Conservation (phyloP, 2,113 vertebrate species). For the Melanotaenia duboulayi region DNA sequence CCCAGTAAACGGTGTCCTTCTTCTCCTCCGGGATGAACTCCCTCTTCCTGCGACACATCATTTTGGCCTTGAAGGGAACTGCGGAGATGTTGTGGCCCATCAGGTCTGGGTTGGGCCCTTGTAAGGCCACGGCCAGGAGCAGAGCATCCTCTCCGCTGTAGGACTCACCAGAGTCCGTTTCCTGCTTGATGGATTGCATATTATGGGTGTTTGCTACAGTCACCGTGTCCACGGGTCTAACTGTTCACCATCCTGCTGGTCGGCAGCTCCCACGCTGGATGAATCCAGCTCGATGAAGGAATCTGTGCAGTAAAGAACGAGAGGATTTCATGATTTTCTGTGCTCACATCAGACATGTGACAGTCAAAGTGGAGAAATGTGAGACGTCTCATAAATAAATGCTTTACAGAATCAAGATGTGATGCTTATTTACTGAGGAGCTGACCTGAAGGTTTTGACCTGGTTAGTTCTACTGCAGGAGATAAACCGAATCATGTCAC, state of each 20-base stretch:
- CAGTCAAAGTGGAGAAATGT: no score
- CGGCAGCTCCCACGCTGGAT: slow-evolving; percentile 14
- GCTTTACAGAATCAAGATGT: no score
- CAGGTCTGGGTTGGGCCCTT: slow-evolving; percentile 78
- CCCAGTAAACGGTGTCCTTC: slow-evolving; percentile 96
- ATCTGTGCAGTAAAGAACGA: slow-evolving; percentile 58
- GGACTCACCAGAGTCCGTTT: slow-evolving; percentile 82
- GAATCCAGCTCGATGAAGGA: slow-evolving; percentile 25
- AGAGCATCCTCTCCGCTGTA: slow-evolving; percentile 85
- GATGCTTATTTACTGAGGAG: no score
- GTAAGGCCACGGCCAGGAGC: slow-evolving; percentile 85
- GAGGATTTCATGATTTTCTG: no score
- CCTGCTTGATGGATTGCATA: slow-evolving; percentile 95
- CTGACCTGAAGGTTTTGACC: no score
- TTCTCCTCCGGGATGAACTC: slow-evolving; percentile 98
- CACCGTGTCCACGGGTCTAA: slow-evolving; percentile 41
- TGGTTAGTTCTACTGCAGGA: no score
- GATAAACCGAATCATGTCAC: no score
- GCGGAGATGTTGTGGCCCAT: slow-evolving; percentile 59
- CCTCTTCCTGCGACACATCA: slow-evolving; percentile 88
- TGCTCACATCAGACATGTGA: no score
- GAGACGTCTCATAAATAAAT: no score
- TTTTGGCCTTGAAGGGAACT: slow-evolving; percentile 82
- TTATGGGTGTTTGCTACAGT: slow-evolving; percentile 69
- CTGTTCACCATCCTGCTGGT: slow-evolving; percentile 49